These are phyloP conservation scores for Ctenomys sociabilis DNA, from an alignment of 2,113 vertebrate genomes.

Conservation along the genomic window DNA sequence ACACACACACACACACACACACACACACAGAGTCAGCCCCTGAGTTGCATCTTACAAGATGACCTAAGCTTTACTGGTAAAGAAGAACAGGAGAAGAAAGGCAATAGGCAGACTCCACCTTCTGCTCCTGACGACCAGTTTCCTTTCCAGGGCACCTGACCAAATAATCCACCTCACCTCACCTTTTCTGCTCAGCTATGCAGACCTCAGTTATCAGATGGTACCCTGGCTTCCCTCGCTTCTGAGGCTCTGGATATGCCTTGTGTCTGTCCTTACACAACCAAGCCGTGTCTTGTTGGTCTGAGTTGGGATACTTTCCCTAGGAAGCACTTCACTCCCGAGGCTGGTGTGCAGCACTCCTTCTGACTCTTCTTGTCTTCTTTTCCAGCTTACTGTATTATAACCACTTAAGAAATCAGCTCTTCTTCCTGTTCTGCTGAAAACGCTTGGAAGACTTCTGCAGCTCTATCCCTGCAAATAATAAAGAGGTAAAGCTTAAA, in stretches of 20 bases:
- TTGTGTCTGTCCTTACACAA: too few species aligned
- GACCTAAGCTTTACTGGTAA: not conserved
- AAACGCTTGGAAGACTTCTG: not conserved
- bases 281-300: not conserved
- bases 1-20: fast-evolving
- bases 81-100: not conserved
- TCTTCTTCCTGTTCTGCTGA: not conserved
- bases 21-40: not conserved
- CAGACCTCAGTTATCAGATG: too few species aligned
- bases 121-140: not conserved
- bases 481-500: not conserved
- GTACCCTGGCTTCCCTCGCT: not conserved
- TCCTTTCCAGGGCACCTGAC: not conserved
- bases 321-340: not conserved
- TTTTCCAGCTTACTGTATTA: not conserved
- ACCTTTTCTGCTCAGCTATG: not conserved
- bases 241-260: not conserved
- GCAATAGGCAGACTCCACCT: too few species aligned
- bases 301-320: not conserved
- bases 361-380: not conserved
- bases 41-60: not conserved
- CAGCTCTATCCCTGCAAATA: not conserved
- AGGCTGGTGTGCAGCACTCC: not conserved
- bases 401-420: not conserved
- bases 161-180: too few species aligned